A percentile compares a stretch with the other conserved stretches of the same genome.
phyloP scores from a whole-genome alignment of 2,888 invertebrate genomes.

The Lasiommata megera region DNA sequence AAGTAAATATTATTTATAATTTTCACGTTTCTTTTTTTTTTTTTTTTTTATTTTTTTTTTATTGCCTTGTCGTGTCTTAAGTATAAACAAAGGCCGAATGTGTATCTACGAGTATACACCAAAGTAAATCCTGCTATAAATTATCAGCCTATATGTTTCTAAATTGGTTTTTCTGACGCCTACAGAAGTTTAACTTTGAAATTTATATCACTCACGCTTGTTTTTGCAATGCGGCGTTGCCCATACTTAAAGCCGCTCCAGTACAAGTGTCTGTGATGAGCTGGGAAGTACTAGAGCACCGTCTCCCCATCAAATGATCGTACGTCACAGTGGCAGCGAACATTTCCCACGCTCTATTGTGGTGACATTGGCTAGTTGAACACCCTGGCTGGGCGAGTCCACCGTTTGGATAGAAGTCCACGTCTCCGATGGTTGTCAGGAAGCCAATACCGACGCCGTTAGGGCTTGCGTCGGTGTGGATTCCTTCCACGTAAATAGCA shows the following conservation, averaged over 20 bases:
- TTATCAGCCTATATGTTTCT: neutral
- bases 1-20: too few species aligned
- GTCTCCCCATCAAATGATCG: conserved; percentile 52
- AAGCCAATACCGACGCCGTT: conserved; percentile 69
- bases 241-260: conserved; percentile 49
- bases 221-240: conserved; percentile 51
- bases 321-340: conserved; percentile 54
- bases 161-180: neutral
- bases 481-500: conserved; percentile 55
- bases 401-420: conserved; percentile 82
- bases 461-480: conserved; percentile 70
- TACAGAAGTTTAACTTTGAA: neutral
- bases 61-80: too few species aligned
- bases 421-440: conserved; percentile 64
- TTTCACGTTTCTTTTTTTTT: too few species aligned
- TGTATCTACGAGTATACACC: too few species aligned
- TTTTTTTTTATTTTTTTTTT: too few species aligned
- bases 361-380: conserved; percentile 42
- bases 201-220: conserved; percentile 43
- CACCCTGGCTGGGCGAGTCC: conserved; percentile 60
- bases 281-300: conserved; percentile 46
- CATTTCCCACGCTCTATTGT: conserved; percentile 58
- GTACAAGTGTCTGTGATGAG: conserved; percentile 48
- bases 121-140: too few species aligned
- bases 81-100: too few species aligned